A percentile compares a stretch with the other conserved stretches of the same genome.
Evolutionary conservation across 2,113 vertebrate species (phyloP).

Genomic region (Tichodroma muraria): DNA sequence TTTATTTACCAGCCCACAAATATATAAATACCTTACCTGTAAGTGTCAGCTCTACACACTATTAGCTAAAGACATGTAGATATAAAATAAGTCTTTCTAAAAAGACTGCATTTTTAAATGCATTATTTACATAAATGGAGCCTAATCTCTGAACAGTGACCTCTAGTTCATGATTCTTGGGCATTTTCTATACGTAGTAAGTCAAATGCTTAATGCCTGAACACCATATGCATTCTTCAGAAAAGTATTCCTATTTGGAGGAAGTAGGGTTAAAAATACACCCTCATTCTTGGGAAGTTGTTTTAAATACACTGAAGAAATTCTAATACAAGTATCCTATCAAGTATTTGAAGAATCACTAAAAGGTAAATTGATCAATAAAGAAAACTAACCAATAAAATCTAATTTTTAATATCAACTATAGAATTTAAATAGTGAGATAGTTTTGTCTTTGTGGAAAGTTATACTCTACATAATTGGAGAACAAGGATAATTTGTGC

Average conservation of each 20-base stretch:
- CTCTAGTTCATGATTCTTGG: neutral
- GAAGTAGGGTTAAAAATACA: neutral
- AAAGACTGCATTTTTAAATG: neutral
- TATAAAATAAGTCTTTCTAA: neutral
- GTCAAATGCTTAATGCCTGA: neutral
- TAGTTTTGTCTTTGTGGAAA: neutral
- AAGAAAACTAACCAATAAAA: neutral
- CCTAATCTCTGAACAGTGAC: neutral
- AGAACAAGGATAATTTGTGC: neutral
- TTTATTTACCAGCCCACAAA: slow-evolving; percentile 13
- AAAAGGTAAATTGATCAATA: neutral
- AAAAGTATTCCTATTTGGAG: neutral
- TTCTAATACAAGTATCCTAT: neutral
- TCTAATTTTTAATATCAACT: neutral
- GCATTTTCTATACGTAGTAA: neutral
- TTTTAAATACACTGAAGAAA: neutral
- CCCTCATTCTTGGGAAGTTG: neutral
- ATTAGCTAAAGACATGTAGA: neutral
- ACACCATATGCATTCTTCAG: neutral
- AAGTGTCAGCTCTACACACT: neutral
- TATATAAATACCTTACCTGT: slow-evolving; percentile 17
- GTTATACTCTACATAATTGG: neutral
- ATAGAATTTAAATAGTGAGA: neutral
- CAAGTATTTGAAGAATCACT: neutral
- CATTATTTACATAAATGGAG: neutral